phyloP scores from a whole-genome alignment of 2,113 vertebrate genomes.

The Amblyopsis rosae region DNA sequence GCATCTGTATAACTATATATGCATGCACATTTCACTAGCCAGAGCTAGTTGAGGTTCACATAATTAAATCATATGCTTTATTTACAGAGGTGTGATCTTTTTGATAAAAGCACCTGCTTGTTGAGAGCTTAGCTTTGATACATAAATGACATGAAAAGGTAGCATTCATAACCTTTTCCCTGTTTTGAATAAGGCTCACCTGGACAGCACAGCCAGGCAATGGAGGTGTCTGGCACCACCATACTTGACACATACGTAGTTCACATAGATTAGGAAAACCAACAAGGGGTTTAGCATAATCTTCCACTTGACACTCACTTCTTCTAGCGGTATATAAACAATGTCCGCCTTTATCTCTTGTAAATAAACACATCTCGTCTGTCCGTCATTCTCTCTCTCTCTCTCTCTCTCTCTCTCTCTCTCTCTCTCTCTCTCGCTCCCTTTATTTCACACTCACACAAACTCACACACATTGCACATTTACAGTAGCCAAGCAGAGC shows the following conservation, averaged over 20 bases:
- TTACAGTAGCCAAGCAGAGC: neutral
- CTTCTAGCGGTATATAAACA: constrained; percentile 1
- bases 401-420: neutral
- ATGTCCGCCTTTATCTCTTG: constrained; percentile 27
- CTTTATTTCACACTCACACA: neutral
- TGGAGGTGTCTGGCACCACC: constrained; percentile 51
- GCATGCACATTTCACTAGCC: too few relatives aligned
- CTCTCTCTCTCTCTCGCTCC: neutral
- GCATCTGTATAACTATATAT: neutral
- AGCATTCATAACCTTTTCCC: constrained; percentile 54
- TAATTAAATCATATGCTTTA: too few relatives aligned
- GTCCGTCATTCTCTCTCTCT: constrained; percentile 5
- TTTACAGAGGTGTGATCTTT: neutral
- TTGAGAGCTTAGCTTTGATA: constrained; percentile 18
- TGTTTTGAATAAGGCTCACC: constrained; percentile 56
- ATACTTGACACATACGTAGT: constrained; percentile 49
- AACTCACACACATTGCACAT: neutral
- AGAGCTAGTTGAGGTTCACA: too few relatives aligned
- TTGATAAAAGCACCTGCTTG: constrained; percentile 7
- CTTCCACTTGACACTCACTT: constrained; percentile 36
- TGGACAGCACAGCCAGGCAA: constrained; percentile 57
- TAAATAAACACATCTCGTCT: constrained; percentile 20
- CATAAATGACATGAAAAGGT: constrained; percentile 43
- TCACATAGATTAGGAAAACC: constrained; percentile 65
- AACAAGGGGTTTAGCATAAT: constrained; percentile 57